Evolutionary conservation across 53 echinoderm and acorn worm species (phyloP).

Genomic region (Stichopus horrens): DNA sequence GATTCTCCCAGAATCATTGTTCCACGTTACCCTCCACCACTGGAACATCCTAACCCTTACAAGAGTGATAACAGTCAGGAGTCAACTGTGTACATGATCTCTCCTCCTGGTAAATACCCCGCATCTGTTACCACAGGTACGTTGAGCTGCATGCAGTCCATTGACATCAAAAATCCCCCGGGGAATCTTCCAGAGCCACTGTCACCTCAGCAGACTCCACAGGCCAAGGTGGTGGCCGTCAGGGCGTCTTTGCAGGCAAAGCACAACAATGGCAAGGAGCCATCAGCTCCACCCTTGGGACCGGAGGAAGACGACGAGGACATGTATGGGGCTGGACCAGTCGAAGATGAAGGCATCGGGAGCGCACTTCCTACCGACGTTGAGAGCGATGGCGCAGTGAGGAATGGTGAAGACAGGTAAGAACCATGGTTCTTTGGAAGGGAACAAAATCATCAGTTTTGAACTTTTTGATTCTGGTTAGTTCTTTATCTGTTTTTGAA

Average conservation of each 20-base stretch:
- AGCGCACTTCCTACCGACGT: not conserved
- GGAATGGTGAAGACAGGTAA: not conserved
- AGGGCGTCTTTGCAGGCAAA: not conserved
- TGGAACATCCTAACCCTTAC: conserved; percentile 21
- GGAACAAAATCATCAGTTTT: too few species aligned
- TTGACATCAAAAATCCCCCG: not conserved
- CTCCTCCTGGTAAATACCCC: conserved; percentile 23
- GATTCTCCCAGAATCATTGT: not conserved
- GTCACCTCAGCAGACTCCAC: not conserved
- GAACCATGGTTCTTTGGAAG: not conserved
- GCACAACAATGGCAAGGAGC: not conserved
- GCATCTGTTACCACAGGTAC: not conserved
- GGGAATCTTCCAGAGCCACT: conserved; percentile 32
- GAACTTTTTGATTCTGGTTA: not conserved
- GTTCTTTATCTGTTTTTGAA: not conserved
- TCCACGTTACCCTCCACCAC: not conserved
- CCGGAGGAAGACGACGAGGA: conserved; percentile 26
- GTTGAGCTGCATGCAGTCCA: not conserved
- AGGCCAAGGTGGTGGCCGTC: not conserved
- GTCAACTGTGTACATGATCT: not conserved
- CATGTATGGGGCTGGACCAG: conserved; percentile 16
- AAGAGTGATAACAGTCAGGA: conserved; percentile 3
- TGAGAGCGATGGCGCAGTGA: not conserved
- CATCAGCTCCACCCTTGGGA: conserved; percentile 5
- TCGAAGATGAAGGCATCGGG: not conserved